A percentile compares a stretch with the other conserved stretches of the same genome.
Conservation (phyloP, 2,888 invertebrate genomes). For the Geotrupes spiniger region DNA sequence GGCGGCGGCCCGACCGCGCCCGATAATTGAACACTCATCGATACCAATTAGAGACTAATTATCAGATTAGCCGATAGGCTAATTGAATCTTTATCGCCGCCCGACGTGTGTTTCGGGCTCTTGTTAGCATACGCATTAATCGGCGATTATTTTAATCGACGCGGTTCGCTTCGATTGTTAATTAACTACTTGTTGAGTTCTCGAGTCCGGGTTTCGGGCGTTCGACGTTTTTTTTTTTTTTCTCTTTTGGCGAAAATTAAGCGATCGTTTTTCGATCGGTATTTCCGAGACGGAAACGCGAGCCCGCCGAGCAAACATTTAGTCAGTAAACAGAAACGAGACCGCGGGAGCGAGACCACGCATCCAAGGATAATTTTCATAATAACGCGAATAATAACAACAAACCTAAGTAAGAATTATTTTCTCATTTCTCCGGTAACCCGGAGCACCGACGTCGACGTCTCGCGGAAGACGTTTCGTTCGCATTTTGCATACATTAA, state of each 20-base stretch:
- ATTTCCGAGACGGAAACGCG: too few species aligned
- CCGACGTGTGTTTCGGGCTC: neutral
- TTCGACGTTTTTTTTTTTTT: too few species aligned
- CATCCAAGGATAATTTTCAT: slow-evolving; percentile 14
- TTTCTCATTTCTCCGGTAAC: slow-evolving; percentile 6
- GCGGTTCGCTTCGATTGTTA: too few species aligned
- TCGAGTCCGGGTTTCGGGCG: too few species aligned
- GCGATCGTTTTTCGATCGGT: too few species aligned
- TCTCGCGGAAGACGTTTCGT: neutral
- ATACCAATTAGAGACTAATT: slow-evolving; percentile 43
- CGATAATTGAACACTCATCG: slow-evolving; percentile 37
- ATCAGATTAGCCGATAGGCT: slow-evolving; percentile 36
- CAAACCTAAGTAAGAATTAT: slow-evolving; percentile 9
- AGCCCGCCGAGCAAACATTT: slow-evolving; percentile 6
- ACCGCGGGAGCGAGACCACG: neutral
- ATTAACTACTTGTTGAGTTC: too few species aligned
- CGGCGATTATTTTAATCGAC: too few species aligned
- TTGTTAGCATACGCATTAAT: too few species aligned
- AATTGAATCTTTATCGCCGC: slow-evolving; percentile 41
- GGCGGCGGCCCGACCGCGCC: too few species aligned
- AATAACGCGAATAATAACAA: slow-evolving; percentile 10
- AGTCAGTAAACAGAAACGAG: slow-evolving; percentile 11
- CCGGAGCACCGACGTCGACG: slow-evolving; percentile 4
- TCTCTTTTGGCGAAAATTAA: too few species aligned
- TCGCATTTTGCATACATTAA: slow-evolving; percentile 7